Base-by-base conservation (phyloP, 2,888 invertebrate species). In the Temnothorax ravouxi region DNA sequence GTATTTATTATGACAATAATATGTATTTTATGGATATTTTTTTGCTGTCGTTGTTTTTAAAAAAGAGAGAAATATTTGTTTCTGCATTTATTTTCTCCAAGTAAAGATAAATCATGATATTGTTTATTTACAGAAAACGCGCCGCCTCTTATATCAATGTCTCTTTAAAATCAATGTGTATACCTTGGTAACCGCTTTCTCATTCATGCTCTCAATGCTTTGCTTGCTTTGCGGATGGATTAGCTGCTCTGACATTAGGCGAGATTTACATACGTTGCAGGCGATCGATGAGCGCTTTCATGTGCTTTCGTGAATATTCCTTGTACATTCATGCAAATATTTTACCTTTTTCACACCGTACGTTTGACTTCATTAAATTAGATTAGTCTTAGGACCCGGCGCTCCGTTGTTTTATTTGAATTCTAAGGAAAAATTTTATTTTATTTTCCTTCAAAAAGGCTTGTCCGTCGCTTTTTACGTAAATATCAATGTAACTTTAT, bases 391-490 rank as follows among this genome's bases (percentile, higher is more conserved):
- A 86, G 59, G 62, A 72, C 54, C 21, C 47, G 8, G 11, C 3
- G 54, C 61, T 59, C 61, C 64, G 83, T 81, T 76, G 69, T 59
- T 84, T 71, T 4, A 81, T 38, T 84, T 85, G 71, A 29, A 64
- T 62, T 76, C 56, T 85, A 86, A 88, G 59, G 34, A 66, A 75
- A 88, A 82, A 56, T 88, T 88, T 66, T 75, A 84, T 87, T 86
- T 79, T 5, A 84, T 81, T 41, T 34, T 25, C 18, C 67, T 74
- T 59, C 56, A 79, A 77, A 61, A 79, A 75, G 44, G 59, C 34
- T 81, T 85, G 56, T 82, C 8, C 15, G 38, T 50, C 67, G 54
- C 15, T 25, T 69, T 84, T 87, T 54, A 34, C 13, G 11, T 69
- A 79, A 87, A 71, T 72, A 21, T 44, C 25, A n/a, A 34, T 69